A percentile compares a stretch with the other conserved stretches of the same genome.
These are phyloP conservation scores for Ylistrum balloti DNA, from an alignment of 1,140 invertebrate species.

Conservation along the genomic window DNA sequence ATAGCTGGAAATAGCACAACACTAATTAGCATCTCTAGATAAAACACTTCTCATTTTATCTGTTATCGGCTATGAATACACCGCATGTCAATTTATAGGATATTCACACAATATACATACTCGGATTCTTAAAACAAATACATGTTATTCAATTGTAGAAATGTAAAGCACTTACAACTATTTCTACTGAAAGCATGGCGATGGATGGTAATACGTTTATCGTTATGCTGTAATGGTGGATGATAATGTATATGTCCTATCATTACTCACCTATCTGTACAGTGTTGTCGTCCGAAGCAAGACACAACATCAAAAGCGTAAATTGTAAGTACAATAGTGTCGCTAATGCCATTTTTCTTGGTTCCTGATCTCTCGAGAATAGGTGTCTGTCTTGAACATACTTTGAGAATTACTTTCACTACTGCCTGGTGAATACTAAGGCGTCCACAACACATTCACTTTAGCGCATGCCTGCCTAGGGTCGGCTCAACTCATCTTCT, in stretches of 20 bases:
- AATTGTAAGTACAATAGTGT: slow-evolving; percentile 21
- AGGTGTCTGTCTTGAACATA: slow-evolving; percentile 28
- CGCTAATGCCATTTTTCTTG: slow-evolving; percentile 34
- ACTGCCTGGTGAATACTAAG: background rate
- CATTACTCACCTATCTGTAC: slow-evolving; percentile 28
- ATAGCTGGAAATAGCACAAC: too few relatives aligned
- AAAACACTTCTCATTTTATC: background rate
- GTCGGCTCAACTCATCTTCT: background rate
- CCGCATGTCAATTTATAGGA: background rate
- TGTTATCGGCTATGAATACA: background rate
- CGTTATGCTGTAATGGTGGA: background rate
- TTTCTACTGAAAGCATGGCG: background rate
- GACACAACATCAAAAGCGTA: slow-evolving; percentile 38
- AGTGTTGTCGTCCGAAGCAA: slow-evolving; percentile 10
- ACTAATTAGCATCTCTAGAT: too few relatives aligned
- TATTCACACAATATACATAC: background rate
- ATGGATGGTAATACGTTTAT: background rate
- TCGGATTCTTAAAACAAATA: background rate
- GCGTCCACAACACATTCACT: slow-evolving; percentile 2
- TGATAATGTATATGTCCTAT: background rate
- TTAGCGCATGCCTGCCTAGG: slow-evolving; percentile 24
- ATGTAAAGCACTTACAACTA: background rate
- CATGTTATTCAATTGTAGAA: background rate
- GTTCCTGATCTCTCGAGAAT: slow-evolving; percentile 25
- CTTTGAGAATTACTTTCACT: slow-evolving; percentile 35